Percentiles rank a stretch among this genome's conserved stretches.
Conservation (phyloP, 2,888 invertebrate genomes). For the Blera fallax region DNA sequence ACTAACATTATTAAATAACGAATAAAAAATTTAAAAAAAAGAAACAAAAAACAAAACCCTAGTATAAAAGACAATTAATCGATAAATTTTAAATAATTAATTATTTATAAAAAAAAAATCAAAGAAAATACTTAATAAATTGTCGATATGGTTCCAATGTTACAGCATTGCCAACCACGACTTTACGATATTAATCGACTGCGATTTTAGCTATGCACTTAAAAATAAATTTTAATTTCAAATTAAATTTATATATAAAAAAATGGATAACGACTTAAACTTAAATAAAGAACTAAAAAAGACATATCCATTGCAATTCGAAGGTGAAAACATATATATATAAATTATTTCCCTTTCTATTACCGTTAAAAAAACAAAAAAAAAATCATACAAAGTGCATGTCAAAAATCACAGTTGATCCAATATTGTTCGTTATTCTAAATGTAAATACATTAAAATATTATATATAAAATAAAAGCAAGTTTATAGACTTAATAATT, state of each 20-base stretch:
- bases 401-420: slow-evolving; percentile 66
- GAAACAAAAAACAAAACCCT: slow-evolving; percentile 18
- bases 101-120: slow-evolving; percentile 39
- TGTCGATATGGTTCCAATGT: slow-evolving; percentile 63
- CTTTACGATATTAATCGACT: slow-evolving; percentile 64
- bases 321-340: slow-evolving; percentile 50
- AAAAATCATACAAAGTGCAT: slow-evolving; percentile 35
- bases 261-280: slow-evolving; percentile 65
- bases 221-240: slow-evolving; percentile 34
- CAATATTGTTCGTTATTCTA: slow-evolving; percentile 79
- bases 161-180: slow-evolving; percentile 58
- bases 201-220: slow-evolving; percentile 53
- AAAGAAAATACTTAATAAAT: slow-evolving; percentile 38
- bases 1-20: slow-evolving; percentile 62
- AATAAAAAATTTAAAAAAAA: slow-evolving; percentile 26
- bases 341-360: slow-evolving; percentile 57
- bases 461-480: slow-evolving; percentile 58
- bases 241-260: slow-evolving; percentile 53
- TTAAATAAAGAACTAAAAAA: slow-evolving; percentile 50
- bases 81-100: slow-evolving; percentile 60
- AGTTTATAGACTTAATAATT: slow-evolving; percentile 71
- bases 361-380: slow-evolving; percentile 55
- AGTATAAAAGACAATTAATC: slow-evolving; percentile 60
- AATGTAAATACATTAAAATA: slow-evolving; percentile 73
- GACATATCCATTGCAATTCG: slow-evolving; percentile 72